These are phyloP conservation scores for Suricata suricatta DNA, from an alignment of 2,113 vertebrate genomes.

Conservation along the genomic window DNA sequence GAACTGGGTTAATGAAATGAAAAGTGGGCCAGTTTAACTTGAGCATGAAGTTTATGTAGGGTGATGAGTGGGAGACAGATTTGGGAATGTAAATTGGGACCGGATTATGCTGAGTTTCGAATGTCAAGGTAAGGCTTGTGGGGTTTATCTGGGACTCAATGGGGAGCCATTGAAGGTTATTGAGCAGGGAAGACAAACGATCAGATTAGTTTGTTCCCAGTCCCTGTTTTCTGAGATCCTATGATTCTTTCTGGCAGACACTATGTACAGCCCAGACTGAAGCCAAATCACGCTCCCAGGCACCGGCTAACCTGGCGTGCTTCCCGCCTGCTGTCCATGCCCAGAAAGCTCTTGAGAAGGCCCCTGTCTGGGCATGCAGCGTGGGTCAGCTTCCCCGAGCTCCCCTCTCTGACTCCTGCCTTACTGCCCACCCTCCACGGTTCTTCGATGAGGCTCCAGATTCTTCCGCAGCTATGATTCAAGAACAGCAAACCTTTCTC, in stretches of 20 bases:
- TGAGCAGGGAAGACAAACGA: conserved; percentile 54
- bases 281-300: conserved; percentile 54
- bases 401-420: not conserved
- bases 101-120: not conserved
- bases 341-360: conserved; percentile 58
- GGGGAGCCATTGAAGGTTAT: conserved; percentile 11
- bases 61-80: not conserved
- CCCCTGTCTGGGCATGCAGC: conserved; percentile 49
- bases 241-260: conserved; percentile 62
- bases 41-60: not conserved
- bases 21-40: not conserved
- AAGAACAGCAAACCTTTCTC: conserved; percentile 29
- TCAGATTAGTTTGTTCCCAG: conserved; percentile 34
- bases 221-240: conserved; percentile 49
- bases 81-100: not conserved
- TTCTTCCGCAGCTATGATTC: not conserved
- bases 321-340: conserved; percentile 43
- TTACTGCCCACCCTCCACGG: not conserved
- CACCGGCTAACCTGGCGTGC: conserved; percentile 35
- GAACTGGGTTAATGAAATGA: not conserved
- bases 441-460: conserved; percentile 1
- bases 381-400: conserved; percentile 52
- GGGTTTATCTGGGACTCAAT: not conserved
- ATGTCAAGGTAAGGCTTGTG: not conserved
- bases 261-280: not conserved